These are phyloP conservation scores for Lymantria monacha DNA, from an alignment of 2,888 invertebrate genomes.

Conservation along the genomic window DNA sequence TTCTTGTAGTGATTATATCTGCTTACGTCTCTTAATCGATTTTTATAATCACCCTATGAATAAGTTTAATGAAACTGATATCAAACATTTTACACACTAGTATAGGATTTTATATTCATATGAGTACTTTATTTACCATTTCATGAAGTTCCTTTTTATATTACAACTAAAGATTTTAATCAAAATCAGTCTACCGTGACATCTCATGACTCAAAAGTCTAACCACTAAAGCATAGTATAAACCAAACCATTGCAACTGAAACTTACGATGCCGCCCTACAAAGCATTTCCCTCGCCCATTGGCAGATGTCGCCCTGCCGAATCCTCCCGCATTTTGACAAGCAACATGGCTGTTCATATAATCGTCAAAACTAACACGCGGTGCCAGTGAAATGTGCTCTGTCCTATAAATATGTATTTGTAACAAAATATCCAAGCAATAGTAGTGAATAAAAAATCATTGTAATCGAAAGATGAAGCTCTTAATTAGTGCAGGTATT, in stretches of 20 bases:
- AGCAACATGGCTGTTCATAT: constrained; percentile 33
- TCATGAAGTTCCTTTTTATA: too few relatives aligned
- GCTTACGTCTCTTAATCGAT: too few relatives aligned
- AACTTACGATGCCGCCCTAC: constrained; percentile 28
- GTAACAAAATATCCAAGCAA: constrained; percentile 2
- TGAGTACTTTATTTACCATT: too few relatives aligned
- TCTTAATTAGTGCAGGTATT: constrained; percentile 27
- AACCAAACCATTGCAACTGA: constrained; percentile 22
- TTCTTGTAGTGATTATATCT: too few relatives aligned
- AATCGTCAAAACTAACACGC: constrained; percentile 42
- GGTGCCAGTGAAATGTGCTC: constrained; percentile 42
- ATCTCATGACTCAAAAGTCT: constrained; percentile 38
- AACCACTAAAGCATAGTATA: constrained; percentile 22
- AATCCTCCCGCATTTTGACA: constrained; percentile 39
- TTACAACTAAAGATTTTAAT: constrained; percentile 16
- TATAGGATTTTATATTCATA: too few relatives aligned
- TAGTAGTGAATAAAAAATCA: constrained; percentile 17
- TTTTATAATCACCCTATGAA: too few relatives aligned
- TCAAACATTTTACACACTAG: too few relatives aligned
- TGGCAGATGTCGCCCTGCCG: constrained; percentile 54
- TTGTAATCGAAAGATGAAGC: constrained; percentile 23
- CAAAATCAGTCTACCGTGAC: constrained; percentile 35
- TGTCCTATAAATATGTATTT: constrained; percentile 3
- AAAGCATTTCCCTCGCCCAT: constrained; percentile 31
- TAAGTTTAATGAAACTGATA: too few relatives aligned